These are phyloP conservation scores for Ictalurus punctatus DNA, from an alignment of 2,113 vertebrate species.

Conservation along the genomic window DNA sequence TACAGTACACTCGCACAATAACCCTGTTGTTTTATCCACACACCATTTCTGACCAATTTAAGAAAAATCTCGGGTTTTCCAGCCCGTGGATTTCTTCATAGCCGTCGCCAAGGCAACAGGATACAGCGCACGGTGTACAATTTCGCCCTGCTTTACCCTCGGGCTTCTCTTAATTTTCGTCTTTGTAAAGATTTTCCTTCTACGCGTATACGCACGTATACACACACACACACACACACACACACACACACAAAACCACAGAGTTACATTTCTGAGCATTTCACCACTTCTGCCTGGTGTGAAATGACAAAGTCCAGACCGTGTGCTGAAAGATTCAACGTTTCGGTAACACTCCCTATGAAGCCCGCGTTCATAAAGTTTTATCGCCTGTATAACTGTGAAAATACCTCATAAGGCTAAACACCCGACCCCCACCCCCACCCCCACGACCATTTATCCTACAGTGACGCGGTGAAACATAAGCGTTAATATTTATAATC, in stretches of 20 bases:
- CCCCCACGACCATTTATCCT: not conserved
- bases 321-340: not conserved
- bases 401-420: not conserved
- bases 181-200: not conserved
- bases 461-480: not conserved
- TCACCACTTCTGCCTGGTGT: not conserved
- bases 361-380: not conserved
- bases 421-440: not conserved
- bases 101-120: not conserved
- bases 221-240: conserved; percentile 1
- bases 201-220: no score
- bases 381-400: not conserved
- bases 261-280: not conserved
- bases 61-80: not conserved
- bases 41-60: not conserved
- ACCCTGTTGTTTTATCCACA: not conserved
- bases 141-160: not conserved
- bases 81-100: not conserved
- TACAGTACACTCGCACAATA: not conserved
- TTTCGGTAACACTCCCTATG: not conserved
- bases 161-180: not conserved
- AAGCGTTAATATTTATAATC: not conserved
- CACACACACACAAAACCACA: not conserved
- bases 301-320: not conserved
- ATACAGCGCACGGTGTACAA: not conserved